Evolutionary conservation across 2,113 vertebrate genomes (phyloP).

Genomic region (Rhea americana): DNA sequence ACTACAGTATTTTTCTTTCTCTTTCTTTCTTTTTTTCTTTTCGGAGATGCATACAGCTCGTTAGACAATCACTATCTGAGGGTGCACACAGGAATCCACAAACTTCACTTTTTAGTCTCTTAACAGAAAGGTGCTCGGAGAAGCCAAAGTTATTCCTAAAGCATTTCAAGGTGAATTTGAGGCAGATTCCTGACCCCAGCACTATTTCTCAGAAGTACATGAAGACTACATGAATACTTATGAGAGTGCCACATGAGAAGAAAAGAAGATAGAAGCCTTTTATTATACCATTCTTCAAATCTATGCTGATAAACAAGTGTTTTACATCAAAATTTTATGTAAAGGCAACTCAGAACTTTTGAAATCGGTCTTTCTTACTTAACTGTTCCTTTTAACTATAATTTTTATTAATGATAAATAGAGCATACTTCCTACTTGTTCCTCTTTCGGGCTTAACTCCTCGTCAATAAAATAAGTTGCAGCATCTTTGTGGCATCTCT

Average conservation of each 20-base stretch:
- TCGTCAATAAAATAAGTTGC: not conserved
- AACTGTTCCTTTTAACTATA: not conserved
- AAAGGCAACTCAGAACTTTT: not conserved
- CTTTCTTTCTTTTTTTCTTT: not conserved
- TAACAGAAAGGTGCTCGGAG: not conserved
- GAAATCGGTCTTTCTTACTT: not conserved
- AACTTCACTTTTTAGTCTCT: not conserved
- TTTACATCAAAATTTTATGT: not conserved
- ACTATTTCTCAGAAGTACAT: slow-evolving; percentile 9
- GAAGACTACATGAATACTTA: not conserved
- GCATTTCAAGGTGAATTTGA: not conserved
- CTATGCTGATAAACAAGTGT: not conserved
- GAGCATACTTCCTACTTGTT: not conserved
- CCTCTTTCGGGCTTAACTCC: not conserved
- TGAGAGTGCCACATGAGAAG: slow-evolving; percentile 54
- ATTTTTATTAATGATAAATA: not conserved
- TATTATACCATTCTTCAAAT: not conserved
- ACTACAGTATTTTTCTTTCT: not conserved
- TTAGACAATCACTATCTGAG: not conserved
- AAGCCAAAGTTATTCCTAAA: not conserved
- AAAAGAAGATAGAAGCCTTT: not conserved
- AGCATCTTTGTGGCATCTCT: slow-evolving; percentile 43
- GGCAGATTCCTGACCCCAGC: slow-evolving; percentile 55
- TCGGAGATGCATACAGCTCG: not conserved
- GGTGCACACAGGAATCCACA: not conserved